These are phyloP conservation scores for Sarcophaga subvicina DNA, from an alignment of 2,888 invertebrate species.

Conservation along the genomic window DNA sequence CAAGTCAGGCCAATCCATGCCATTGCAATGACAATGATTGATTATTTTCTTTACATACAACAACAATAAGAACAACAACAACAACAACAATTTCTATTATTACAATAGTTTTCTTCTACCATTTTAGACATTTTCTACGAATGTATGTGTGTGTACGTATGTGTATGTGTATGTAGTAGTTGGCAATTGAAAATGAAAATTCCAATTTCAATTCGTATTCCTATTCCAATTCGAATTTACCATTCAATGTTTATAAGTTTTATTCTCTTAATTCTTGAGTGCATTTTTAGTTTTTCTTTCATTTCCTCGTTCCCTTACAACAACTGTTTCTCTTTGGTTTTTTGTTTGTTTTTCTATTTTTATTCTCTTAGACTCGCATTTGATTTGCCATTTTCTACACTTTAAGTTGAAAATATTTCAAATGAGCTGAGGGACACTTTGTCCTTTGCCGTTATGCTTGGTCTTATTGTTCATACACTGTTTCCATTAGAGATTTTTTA, in stretches of 20 bases:
- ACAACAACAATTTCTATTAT: slow-evolving; percentile 25
- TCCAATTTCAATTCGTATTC: neutral
- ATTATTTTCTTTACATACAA: slow-evolving; percentile 48
- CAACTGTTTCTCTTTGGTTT: neutral
- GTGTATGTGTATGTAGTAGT: neutral
- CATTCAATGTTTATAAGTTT: slow-evolving; percentile 45
- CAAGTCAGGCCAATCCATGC: slow-evolving; percentile 20
- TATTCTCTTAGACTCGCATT: neutral
- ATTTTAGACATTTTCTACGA: neutral
- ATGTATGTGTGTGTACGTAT: too few species aligned
- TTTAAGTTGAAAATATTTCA: slow-evolving; percentile 19
- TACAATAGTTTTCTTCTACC: neutral
- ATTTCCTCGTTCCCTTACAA: neutral
- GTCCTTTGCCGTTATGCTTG: neutral
- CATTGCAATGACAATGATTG: slow-evolving; percentile 53
- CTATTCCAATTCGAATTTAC: slow-evolving; percentile 40
- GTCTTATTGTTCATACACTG: slow-evolving; percentile 7
- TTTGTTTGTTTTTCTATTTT: neutral
- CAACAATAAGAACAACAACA: neutral
- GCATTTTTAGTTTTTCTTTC: slow-evolving; percentile 12
- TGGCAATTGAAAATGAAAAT: slow-evolving; percentile 57
- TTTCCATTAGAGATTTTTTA: neutral
- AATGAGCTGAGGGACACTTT: slow-evolving; percentile 16
- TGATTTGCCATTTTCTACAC: slow-evolving; percentile 50
- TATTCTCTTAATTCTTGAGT: slow-evolving; percentile 42